Evolutionary conservation across 2,797 vertebrate genomes (phyloP), one percentile per base, ranked within the genome.

Genomic region (Apogon hyalosoma): DNA sequence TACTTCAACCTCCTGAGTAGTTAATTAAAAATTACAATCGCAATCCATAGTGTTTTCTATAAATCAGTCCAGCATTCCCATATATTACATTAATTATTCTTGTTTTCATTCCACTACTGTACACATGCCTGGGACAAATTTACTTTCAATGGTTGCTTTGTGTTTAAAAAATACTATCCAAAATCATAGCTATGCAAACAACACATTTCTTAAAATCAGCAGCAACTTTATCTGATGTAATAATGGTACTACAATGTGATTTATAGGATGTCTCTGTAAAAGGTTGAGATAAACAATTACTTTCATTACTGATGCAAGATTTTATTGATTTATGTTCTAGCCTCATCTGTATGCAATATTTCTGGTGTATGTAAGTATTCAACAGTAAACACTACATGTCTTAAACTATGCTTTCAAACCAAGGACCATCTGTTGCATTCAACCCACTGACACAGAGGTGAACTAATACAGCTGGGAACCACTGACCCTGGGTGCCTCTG

Each of bases 401-500:
- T 36, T 6, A 0, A 18, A 7, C 0, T 31, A 7, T 13, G 10
- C 1, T 31, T 64, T 41, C 36, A 16, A 45, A 61, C 41, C 13
- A 2, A 62, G 36, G 24, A 33, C n/a, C 16, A 47, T 39, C 39
- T 70, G 60, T 1, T 16, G 47, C 12, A 24, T 19, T 28, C 24
- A 28, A 28, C 24, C 24, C 24, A 28, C 4, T 28, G 24, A 28
- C 24, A 41, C 3, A 53, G 39, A 38, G n/a, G 5, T 45, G 42
- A 94, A 92, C 90, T 93, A 93, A 78, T 93, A 90, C 76, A 95
- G 93, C 78, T 94, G 94, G 62, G 88, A 90, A 79, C 91, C 89
- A 86, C 95, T 95, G 41, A 95, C 94, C 68, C 93, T 78, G 43
- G 94, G 93, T 69, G 94, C 92, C 82, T 97, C 95, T 73, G 93